A percentile compares a stretch with the other conserved stretches of the same genome.
phyloP scores from a whole-genome alignment of 2,888 invertebrate species.

The Pristionchus exspectatus region DNA sequence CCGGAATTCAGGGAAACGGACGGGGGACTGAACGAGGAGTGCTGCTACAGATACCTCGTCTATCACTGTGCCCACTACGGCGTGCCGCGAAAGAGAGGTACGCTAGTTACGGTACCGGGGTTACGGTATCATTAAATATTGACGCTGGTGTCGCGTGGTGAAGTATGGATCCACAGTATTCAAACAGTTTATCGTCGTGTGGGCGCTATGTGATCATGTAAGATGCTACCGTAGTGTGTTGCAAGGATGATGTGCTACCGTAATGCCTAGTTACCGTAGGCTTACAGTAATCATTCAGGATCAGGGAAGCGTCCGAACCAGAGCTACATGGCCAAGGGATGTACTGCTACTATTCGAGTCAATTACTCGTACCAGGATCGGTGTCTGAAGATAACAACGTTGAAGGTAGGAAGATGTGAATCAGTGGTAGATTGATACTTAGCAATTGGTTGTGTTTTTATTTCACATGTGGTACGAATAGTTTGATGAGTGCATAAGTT shows the following conservation, averaged over 20 bases:
- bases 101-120: not conserved
- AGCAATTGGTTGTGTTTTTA: no score
- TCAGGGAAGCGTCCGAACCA: slow-evolving; percentile 77
- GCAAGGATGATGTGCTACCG: not conserved
- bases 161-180: no score
- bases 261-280: not conserved
- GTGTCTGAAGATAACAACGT: not conserved
- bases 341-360: slow-evolving; percentile 75
- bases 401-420: no score
- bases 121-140: no score
- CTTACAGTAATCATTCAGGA: slow-evolving; percentile 60
- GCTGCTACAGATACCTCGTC: slow-evolving; percentile 76
- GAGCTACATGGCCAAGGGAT: slow-evolving; percentile 76
- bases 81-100: slow-evolving; percentile 74
- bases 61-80: slow-evolving; percentile 77
- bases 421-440: no score
- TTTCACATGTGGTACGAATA: no score
- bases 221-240: not conserved
- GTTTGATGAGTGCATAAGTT: no score
- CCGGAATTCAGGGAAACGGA: slow-evolving; percentile 55
- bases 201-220: no score
- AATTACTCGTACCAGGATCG: slow-evolving; percentile 63
- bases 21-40: slow-evolving; percentile 57
- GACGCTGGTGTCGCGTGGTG: no score
- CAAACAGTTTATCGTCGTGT: no score